A percentile compares a stretch with the other conserved stretches of the same genome.
Evolutionary conservation across 2,888 invertebrate species (phyloP).

Genomic region (Tuberolachnus salignus): DNA sequence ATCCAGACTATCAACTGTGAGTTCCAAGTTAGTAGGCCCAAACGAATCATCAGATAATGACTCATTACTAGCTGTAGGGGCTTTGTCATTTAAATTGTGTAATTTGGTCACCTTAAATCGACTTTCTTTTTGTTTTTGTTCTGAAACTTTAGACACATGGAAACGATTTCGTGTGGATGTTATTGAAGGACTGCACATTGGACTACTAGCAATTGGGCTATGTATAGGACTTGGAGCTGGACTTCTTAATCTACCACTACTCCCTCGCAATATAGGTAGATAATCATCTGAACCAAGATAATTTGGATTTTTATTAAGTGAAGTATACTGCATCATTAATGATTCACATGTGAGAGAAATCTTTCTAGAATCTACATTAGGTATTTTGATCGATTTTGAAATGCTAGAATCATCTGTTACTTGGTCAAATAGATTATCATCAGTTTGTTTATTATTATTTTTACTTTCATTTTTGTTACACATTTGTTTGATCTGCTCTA

Average conservation of each 20-base stretch:
- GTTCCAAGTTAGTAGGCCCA: constrained; percentile 48
- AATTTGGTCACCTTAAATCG: constrained; percentile 62
- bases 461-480: constrained; percentile 67
- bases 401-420: constrained; percentile 58
- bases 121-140: constrained; percentile 62
- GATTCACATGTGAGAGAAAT: constrained; percentile 76
- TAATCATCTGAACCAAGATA: constrained; percentile 62
- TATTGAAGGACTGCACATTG: constrained; percentile 59
- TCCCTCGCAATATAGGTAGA: constrained; percentile 60
- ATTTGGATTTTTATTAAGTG: constrained; percentile 59
- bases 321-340: constrained; percentile 61
- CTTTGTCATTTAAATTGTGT: constrained; percentile 46
- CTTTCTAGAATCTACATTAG: constrained; percentile 67
- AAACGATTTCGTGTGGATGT: constrained; percentile 62
- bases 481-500: constrained; percentile 68
- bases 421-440: constrained; percentile 58
- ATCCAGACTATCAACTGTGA: constrained; percentile 46
- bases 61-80: constrained; percentile 51
- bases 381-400: constrained; percentile 61
- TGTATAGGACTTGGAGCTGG: constrained; percentile 72
- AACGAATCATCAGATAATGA: constrained; percentile 54
- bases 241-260: constrained; percentile 69
- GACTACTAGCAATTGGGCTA: constrained; percentile 72
- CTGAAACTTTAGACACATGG: constrained; percentile 64
- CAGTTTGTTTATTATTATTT: constrained; percentile 54